Evolutionary conservation across 2,888 invertebrate species (phyloP).

Genomic region (Drosophila longiperda): DNA sequence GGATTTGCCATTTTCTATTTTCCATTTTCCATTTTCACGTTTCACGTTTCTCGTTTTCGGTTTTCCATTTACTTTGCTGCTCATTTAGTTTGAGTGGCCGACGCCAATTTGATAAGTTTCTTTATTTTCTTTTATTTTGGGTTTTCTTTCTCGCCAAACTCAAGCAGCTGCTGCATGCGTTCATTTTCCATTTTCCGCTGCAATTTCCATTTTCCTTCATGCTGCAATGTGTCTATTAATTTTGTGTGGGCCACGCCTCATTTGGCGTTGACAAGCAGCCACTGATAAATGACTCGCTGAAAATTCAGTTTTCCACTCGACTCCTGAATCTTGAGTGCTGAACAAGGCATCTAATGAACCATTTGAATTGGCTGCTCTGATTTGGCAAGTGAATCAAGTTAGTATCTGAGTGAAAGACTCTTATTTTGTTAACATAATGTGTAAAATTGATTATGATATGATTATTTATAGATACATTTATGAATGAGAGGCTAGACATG

Average conservation of each 20-base stretch:
- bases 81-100: constrained; percentile 62
- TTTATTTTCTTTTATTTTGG: constrained; percentile 9
- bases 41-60: constrained; percentile 10
- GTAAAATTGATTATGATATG: constrained; percentile 1
- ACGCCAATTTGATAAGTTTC: constrained; percentile 43
- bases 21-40: constrained; percentile 56
- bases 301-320: constrained; percentile 31
- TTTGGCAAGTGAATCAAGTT: constrained; percentile 33
- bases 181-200: constrained; percentile 32
- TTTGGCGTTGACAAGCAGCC: constrained; percentile 60
- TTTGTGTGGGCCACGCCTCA: constrained; percentile 52
- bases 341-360: constrained; percentile 62
- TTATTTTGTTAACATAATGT: not conserved
- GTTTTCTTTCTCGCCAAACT: constrained; percentile 38
- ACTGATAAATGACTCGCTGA: constrained; percentile 60
- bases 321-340: constrained; percentile 4
- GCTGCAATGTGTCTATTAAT: constrained; percentile 63
- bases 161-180: constrained; percentile 25
- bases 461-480: not conserved
- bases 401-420: not conserved
- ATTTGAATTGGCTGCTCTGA: constrained; percentile 59
- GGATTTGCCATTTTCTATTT: constrained; percentile 67
- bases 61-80: constrained; percentile 67
- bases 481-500: not conserved
- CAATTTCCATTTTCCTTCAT: constrained; percentile 30